phyloP scores from a whole-genome alignment of 1,140 invertebrate genomes.

The Sogatella furcifera region DNA sequence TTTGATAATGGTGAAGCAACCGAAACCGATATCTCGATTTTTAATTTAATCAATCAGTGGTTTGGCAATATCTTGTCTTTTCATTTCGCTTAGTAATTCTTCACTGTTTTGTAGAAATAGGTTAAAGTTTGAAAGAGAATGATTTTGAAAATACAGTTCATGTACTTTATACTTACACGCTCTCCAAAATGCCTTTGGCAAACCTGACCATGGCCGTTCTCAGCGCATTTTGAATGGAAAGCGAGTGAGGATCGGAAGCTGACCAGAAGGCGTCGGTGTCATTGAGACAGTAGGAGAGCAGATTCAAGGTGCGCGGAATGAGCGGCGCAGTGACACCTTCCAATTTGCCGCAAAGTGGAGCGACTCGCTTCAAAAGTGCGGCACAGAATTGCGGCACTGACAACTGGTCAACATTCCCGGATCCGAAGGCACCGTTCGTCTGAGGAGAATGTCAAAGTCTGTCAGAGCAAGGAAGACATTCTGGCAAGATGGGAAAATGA shows the following conservation, averaged over 20 bases:
- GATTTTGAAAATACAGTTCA: no score
- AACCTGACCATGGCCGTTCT: neutral
- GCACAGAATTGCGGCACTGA: conserved; percentile 4
- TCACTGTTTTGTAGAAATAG: neutral
- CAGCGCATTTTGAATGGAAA: neutral
- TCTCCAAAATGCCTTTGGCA: neutral
- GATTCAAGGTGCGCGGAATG: neutral
- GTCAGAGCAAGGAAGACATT: no score
- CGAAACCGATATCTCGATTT: no score
- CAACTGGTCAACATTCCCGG: neutral
- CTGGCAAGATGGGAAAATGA: no score
- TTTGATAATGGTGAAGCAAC: no score
- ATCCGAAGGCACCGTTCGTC: no score
- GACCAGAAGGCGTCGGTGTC: neutral
- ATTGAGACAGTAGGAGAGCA: neutral
- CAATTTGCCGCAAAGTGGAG: neutral
- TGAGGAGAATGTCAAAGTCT: neutral
- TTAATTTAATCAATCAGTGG: no score
- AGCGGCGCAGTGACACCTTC: neutral
- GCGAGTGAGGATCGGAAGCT: neutral
- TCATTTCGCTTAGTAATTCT: no score
- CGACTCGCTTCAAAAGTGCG: neutral
- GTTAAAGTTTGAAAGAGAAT: neutral
- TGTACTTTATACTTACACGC: neutral
- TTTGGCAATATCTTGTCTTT: no score